Evolutionary conservation across 2,888 invertebrate genomes (phyloP).

Genomic region (Tuta absoluta): DNA sequence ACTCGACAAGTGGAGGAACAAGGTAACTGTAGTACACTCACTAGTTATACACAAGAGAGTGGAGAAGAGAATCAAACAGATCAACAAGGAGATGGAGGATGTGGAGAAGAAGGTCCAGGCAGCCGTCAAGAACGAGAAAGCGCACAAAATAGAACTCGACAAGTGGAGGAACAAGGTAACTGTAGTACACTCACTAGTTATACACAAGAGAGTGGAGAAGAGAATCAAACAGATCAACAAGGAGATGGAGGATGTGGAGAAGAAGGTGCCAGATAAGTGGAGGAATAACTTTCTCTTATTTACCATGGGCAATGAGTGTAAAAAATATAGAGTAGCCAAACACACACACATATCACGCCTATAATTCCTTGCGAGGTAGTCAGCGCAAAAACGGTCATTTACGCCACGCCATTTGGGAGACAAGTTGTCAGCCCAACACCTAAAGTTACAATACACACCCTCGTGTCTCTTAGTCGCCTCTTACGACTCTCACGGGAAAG

Average conservation of each 20-base stretch:
- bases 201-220: constrained; percentile 88
- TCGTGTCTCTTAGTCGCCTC: too few species aligned
- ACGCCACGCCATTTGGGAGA: too few species aligned
- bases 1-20: constrained; percentile 90
- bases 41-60: constrained; percentile 56
- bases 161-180: constrained; percentile 84
- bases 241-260: constrained; percentile 90
- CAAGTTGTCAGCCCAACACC: too few species aligned
- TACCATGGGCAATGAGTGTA: too few species aligned
- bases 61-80: constrained; percentile 90
- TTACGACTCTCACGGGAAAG: too few species aligned
- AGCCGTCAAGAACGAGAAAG: constrained; percentile 73
- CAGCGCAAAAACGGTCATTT: too few species aligned
- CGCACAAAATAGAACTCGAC: constrained; percentile 89
- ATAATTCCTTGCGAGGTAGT: too few species aligned
- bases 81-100: constrained; percentile 89
- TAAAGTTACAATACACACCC: too few species aligned
- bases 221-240: constrained; percentile 90
- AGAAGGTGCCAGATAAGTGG: constrained; percentile 85
- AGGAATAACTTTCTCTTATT: too few species aligned
- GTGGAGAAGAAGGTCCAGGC: constrained; percentile 87
- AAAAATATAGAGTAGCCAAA: too few species aligned
- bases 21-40: background rate
- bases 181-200: background rate
- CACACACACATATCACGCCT: too few species aligned